A percentile compares a stretch with the other conserved stretches of the same genome.
phyloP scores from a whole-genome alignment of 2,888 invertebrate species.

The Carabus problematicus region DNA sequence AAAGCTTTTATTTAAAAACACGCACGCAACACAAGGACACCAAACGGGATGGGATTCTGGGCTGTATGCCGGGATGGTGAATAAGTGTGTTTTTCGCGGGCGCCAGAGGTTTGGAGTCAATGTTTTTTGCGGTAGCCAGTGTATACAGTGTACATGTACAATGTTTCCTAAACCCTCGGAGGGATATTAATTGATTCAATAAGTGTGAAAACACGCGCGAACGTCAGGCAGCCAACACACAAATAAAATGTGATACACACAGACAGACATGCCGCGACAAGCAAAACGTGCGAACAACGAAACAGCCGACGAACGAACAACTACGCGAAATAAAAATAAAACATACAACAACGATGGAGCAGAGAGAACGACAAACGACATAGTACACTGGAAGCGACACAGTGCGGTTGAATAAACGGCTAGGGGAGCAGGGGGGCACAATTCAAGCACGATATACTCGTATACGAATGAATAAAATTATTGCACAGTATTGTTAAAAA shows the following conservation, averaged over 20 bases:
- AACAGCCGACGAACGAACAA: constrained; percentile 1
- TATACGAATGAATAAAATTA: neutral
- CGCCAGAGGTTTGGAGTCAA: constrained; percentile 21
- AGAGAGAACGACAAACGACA: too few relatives aligned
- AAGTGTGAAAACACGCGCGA: constrained; percentile 58
- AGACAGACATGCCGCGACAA: constrained; percentile 1
- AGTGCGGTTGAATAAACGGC: too few relatives aligned
- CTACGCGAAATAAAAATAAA: neutral
- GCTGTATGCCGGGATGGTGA: neutral
- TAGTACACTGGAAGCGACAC: too few relatives aligned
- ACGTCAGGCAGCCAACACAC: constrained; percentile 52
- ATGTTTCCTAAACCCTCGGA: constrained; percentile 58
- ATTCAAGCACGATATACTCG: neutral
- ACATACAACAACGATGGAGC: neutral
- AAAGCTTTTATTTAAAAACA: constrained; percentile 34
- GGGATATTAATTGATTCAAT: constrained; percentile 60
- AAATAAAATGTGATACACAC: constrained; percentile 55
- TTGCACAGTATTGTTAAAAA: neutral
- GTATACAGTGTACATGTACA: constrained; percentile 50
- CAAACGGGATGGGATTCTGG: neutral
- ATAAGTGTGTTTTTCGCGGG: constrained; percentile 1
- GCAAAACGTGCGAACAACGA: constrained; percentile 22
- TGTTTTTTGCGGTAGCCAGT: constrained; percentile 42
- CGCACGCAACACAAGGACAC: constrained; percentile 17
- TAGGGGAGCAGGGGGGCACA: too few relatives aligned